Conservation (phyloP, 2,113 vertebrate genomes). For the Dipodomys ordii region DNA sequence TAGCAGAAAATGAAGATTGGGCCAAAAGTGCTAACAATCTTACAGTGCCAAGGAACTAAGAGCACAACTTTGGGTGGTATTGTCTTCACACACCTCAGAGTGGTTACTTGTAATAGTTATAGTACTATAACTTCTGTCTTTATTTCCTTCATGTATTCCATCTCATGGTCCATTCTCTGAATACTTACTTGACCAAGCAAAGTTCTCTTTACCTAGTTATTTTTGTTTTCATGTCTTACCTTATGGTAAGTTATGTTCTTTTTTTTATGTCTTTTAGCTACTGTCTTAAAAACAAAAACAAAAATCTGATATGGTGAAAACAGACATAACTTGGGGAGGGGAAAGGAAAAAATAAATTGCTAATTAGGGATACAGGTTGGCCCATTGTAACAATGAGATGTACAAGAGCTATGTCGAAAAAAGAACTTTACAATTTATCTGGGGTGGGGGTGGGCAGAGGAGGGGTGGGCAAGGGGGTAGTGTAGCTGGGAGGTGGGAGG, state of each 20-base stretch:
- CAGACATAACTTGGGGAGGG: too few species aligned
- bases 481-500: too few species aligned
- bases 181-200: neutral
- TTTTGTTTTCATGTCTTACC: neutral
- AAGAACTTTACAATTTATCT: too few species aligned
- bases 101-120: neutral
- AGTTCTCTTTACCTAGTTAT: neutral
- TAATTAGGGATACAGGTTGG: too few species aligned
- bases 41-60: neutral
- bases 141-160: neutral
- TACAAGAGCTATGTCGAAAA: too few species aligned
- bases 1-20: too few species aligned
- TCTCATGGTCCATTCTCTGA: neutral
- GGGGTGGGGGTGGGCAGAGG: too few species aligned
- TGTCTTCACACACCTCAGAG: neutral
- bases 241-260: neutral
- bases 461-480: too few species aligned
- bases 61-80: neutral
- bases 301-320: too few species aligned
- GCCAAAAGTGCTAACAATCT: neutral
- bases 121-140: neutral
- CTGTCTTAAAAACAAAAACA: neutral
- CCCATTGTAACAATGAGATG: too few species aligned
- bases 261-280: neutral
- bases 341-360: too few species aligned